Conservation (phyloP, 2,797 vertebrate species). For the Dendrocincla tyrannina region DNA sequence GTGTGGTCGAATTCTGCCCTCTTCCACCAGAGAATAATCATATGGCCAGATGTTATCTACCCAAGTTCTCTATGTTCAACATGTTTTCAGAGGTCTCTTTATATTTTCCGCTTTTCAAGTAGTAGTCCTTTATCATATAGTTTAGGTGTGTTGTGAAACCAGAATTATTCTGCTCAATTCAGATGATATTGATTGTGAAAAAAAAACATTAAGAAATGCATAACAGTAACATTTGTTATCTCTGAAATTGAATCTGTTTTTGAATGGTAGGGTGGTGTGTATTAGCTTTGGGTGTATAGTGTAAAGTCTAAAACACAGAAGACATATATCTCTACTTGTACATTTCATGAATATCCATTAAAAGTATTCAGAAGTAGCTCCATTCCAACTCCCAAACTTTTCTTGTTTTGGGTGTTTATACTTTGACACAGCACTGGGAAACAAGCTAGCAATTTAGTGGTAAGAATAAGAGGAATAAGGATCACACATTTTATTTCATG, state of each 20-base stretch:
- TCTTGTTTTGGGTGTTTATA: not conserved
- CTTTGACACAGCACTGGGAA: slow-evolving; percentile 31
- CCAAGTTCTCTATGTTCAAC: not conserved
- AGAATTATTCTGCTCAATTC: not conserved
- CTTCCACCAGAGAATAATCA: not conserved
- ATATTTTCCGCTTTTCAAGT: not conserved
- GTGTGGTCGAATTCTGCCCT: not conserved
- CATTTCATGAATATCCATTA: not conserved
- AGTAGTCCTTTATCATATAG: not conserved
- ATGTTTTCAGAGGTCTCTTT: not conserved
- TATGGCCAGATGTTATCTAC: not conserved
- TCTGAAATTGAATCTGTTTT: not conserved
- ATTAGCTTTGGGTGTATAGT: not conserved
- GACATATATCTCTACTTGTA: not conserved
- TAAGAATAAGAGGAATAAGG: slow-evolving; percentile 45
- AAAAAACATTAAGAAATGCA: not conserved
- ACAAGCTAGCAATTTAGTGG: slow-evolving; percentile 31
- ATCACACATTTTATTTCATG: slow-evolving; percentile 17
- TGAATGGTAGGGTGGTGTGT: not conserved
- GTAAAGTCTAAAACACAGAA: not conserved
- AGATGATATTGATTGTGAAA: not conserved
- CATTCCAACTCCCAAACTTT: not conserved
- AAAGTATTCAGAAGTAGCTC: not conserved
- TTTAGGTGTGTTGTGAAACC: not conserved
- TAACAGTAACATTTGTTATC: not conserved